Evolutionary conservation across 2,888 invertebrate species (phyloP), one percentile per base, ranked within the genome.

Genomic region (Luffia ferchaultella): DNA sequence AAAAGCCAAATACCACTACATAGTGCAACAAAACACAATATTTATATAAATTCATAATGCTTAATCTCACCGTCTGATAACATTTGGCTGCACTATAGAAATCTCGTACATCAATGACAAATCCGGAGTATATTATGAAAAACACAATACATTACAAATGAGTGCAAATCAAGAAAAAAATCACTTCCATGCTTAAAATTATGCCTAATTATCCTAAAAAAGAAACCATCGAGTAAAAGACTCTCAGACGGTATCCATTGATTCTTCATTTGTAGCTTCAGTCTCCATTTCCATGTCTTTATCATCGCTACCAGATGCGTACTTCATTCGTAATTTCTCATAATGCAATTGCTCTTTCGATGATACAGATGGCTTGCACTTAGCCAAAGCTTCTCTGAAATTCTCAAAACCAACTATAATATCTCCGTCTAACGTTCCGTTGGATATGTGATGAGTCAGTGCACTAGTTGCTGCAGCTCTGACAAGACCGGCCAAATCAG

Each of bases 321-420:
- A 93, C 55, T 90, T 87, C 57, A 88, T 77, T 62, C 89, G 86
- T 62, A 94, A 71, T 62, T 89, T 90, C 56, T 92, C 90, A 63
- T 95, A 95, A 62, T 91, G 89, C 62, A 88, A 86, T 58, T 89
- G 89, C 64, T 95, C 95, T 86, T 92, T 90, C 45, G 87, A 82
- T 17, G 90, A 89, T 16, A 98, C 95, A 0, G 98, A 98, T 15
- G 97, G 96, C 62, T 91, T 90, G 53, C 96, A 89, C 74, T 92
- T 92, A 12, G 83, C 72, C 20, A 96, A 83, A 0, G 96, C 97
- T 52, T 82, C 73, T 54, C 89, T 85, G 61, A 98, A 93, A 70
- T 97, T 95, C 53, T 88, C 80, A 44, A 79, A 85, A 2, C 82
- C 82, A 0, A 95, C 90, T 52, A 84, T 82, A 53, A 90, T 76